Evolutionary conservation across 2,113 vertebrate genomes (phyloP).

Genomic region (Melanerpes aurifrons): DNA sequence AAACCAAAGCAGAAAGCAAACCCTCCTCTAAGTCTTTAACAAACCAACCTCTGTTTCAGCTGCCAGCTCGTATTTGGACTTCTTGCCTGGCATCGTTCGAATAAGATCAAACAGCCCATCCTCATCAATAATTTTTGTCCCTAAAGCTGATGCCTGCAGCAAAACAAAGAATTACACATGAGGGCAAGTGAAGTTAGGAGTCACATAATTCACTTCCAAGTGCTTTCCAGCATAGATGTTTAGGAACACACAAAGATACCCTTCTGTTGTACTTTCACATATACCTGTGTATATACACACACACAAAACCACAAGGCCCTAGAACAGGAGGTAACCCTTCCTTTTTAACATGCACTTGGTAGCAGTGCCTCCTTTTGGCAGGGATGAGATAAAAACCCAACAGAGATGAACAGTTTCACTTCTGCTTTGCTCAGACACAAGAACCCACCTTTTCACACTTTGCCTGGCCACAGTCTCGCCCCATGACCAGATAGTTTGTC

Average conservation of each 20-base stretch:
- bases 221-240: background rate
- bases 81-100: slow-evolving; percentile 93
- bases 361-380: background rate
- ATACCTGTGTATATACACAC: accelerated
- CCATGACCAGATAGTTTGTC: slow-evolving; percentile 92
- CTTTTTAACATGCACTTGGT: background rate
- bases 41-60: slow-evolving; percentile 88
- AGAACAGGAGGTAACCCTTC: background rate
- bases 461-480: slow-evolving; percentile 89
- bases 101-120: slow-evolving; percentile 92
- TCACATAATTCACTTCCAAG: background rate
- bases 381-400: background rate
- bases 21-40: background rate
- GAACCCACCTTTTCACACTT: slow-evolving; percentile 90
- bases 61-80: slow-evolving; percentile 92
- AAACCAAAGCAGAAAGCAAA: background rate
- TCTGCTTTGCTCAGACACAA: accelerated
- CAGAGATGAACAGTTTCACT: background rate
- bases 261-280: background rate
- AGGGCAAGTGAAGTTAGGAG: background rate
- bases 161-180: slow-evolving; percentile 38
- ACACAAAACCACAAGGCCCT: background rate
- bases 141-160: slow-evolving; percentile 86
- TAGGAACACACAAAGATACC: background rate
- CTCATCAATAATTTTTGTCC: slow-evolving; percentile 92